Percentiles rank a stretch among this genome's conserved stretches.
Conservation (phyloP, 2,888 invertebrate genomes). For the Elysia crispata region DNA sequence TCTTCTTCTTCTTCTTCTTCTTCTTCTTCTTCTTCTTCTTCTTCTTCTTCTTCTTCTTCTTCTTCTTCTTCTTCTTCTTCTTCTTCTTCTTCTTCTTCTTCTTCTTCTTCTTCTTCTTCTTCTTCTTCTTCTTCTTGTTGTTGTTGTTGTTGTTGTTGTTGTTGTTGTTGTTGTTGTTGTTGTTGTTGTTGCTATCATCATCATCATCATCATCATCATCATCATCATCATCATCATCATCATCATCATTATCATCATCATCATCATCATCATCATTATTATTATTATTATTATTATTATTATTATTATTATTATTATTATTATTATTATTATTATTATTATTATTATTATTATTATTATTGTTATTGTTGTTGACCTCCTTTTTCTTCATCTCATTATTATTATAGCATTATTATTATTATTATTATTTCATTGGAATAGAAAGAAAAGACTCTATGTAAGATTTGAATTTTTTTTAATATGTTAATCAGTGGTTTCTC, state of each 20-base stretch:
- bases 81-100: slow-evolving; percentile 19
- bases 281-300: background rate
- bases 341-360: background rate
- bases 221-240: slow-evolving; percentile 27
- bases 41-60: slow-evolving; percentile 24
- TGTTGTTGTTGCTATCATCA: too few species aligned
- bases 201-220: slow-evolving; percentile 29
- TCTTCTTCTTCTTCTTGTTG: slow-evolving; percentile 19
- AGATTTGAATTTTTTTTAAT: too few species aligned
- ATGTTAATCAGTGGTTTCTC: too few species aligned
- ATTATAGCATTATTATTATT: too few species aligned
- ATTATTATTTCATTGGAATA: too few species aligned
- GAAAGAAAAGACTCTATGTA: too few species aligned
- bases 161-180: too few species aligned
- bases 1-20: background rate
- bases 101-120: slow-evolving; percentile 19
- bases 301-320: slow-evolving; percentile 6
- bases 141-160: too few species aligned
- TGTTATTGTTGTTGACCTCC: background rate
- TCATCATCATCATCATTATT: slow-evolving; percentile 27
- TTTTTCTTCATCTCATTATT: background rate
- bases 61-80: slow-evolving; percentile 21
- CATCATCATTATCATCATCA: slow-evolving; percentile 28
- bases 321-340: background rate
- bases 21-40: slow-evolving; percentile 10